Base-by-base conservation (phyloP, 2,797 vertebrate genomes). In the Bryconaethiops microstoma region DNA sequence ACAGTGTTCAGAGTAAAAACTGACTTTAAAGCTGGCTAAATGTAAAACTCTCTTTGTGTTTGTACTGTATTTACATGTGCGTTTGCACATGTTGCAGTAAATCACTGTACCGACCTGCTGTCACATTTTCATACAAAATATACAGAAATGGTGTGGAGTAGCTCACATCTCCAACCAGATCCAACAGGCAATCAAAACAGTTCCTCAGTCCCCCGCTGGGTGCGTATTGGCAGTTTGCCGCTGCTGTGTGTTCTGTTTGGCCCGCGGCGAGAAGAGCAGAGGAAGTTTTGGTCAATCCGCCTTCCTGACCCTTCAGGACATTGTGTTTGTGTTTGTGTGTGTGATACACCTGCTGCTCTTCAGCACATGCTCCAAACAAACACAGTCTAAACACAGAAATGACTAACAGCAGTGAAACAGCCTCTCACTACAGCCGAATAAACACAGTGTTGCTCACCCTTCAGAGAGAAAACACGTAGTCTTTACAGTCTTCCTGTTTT, bases 101-200 rank as follows among this genome's bases (percentile, higher is more conserved):
- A 35, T 35, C 35, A 35, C 4, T 3, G 35, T 35, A 35, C 35
- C 4, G 35, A 35, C 35, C 35, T 35, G 35, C 35, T 35, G 35
- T 35, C 35, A 35, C 35, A 35, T 35, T 35, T 35, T 35, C 4
- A 35, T 35, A 35, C 35, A 35, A 35, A 35, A 35, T 35, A 35
- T 35, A 35, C 35, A 35, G 35, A 35, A 35, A 35, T 35, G 35
- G 35, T 35, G 35, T 35, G 35, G 4, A 2, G 35, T 35, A 35
- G 35, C 35, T 35, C 35, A 35, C 42, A 45, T 45, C 42, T 60
- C 17, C 17, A n/a, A 21, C 10, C 81, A 86, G 82, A 23, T 4
- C 86, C 65, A 78, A 79, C 72, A 35, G 90, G 89, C 89, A 91
- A 91, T 78, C 86, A 87, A 88, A 92, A 89, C 88, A 84, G 39